Percentiles rank a stretch among this genome's conserved stretches.
Conservation (phyloP, 2,888 invertebrate genomes). For the Sesamia inferens region DNA sequence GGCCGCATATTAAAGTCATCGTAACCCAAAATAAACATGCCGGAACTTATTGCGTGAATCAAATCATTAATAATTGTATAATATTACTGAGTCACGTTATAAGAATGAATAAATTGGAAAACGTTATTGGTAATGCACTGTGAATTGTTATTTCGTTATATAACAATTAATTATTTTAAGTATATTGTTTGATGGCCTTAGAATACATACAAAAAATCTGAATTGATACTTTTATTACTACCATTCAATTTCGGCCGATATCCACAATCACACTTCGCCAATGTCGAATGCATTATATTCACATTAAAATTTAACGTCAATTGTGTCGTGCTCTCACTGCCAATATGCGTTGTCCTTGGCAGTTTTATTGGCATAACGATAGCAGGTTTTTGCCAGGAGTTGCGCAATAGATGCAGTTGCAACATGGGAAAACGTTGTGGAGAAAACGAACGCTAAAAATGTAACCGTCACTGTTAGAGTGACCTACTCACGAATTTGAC, state of each 20-base stretch:
- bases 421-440: constrained; percentile 75
- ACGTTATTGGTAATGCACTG: constrained; percentile 49
- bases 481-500: constrained; percentile 74
- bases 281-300: constrained; percentile 51
- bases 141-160: constrained; percentile 44
- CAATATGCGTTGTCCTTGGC: constrained; percentile 60
- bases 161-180: constrained; percentile 60
- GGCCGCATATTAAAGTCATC: constrained; percentile 55
- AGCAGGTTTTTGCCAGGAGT: constrained; percentile 78
- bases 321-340: constrained; percentile 39
- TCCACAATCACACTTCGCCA: constrained; percentile 44
- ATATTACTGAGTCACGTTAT: constrained; percentile 75
- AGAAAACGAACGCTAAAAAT: constrained; percentile 66
- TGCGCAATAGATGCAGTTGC: constrained; percentile 81
- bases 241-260: constrained; percentile 48
- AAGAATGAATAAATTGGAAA: constrained; percentile 56
- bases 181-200: constrained; percentile 32
- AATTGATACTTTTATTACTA: constrained; percentile 44
- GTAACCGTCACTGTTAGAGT: constrained; percentile 53
- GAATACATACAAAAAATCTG: constrained; percentile 34
- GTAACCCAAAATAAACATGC: constrained; percentile 72
- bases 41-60: constrained; percentile 78
- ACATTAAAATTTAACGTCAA: constrained; percentile 43
- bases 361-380: constrained; percentile 69
- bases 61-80: constrained; percentile 78